Evolutionary conservation across 2,113 vertebrate genomes (phyloP).

Genomic region (Chionodraco myersi): DNA sequence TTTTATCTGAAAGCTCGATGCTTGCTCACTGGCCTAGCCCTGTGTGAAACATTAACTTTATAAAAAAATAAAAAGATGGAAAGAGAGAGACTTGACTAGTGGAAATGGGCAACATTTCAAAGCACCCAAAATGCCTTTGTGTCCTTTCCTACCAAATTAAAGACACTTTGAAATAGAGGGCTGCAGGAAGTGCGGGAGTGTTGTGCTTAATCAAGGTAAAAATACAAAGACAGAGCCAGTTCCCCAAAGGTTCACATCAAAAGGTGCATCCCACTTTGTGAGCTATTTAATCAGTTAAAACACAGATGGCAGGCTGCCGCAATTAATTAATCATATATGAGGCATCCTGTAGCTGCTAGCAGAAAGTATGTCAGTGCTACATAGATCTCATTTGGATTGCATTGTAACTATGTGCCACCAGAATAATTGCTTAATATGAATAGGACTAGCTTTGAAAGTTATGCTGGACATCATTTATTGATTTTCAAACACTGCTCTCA

Average conservation of each 20-base stretch:
- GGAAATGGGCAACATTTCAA: constrained; percentile 81
- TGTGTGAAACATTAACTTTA: constrained; percentile 80
- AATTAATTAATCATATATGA: constrained; percentile 87
- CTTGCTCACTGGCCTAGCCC: constrained; percentile 74
- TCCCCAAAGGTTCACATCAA: constrained; percentile 86
- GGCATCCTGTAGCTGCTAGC: constrained; percentile 80
- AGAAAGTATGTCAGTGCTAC: constrained; percentile 83
- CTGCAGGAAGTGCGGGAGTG: constrained; percentile 71
- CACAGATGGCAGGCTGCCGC: constrained; percentile 86
- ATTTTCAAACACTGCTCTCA: constrained; percentile 46
- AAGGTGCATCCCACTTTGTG: constrained; percentile 85
- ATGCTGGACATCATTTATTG: constrained; percentile 49
- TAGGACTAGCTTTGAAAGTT: constrained; percentile 45
- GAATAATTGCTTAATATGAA: constrained; percentile 71
- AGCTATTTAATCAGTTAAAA: constrained; percentile 87
- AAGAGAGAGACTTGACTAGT: constrained; percentile 59
- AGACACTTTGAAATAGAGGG: constrained; percentile 81
- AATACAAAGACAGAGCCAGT: constrained; percentile 77
- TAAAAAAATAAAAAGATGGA: constrained; percentile 60
- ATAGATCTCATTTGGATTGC: constrained; percentile 83
- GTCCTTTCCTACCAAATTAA: constrained; percentile 83
- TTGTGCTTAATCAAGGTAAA: constrained; percentile 86
- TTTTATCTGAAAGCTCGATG: constrained; percentile 83
- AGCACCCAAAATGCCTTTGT: constrained; percentile 73
- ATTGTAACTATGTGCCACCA: constrained; percentile 71